Percentiles rank a stretch among this genome's conserved stretches.
These are phyloP conservation scores for Lampris megalopsis DNA, from an alignment of 2,113 vertebrate genomes.

Conservation along the genomic window DNA sequence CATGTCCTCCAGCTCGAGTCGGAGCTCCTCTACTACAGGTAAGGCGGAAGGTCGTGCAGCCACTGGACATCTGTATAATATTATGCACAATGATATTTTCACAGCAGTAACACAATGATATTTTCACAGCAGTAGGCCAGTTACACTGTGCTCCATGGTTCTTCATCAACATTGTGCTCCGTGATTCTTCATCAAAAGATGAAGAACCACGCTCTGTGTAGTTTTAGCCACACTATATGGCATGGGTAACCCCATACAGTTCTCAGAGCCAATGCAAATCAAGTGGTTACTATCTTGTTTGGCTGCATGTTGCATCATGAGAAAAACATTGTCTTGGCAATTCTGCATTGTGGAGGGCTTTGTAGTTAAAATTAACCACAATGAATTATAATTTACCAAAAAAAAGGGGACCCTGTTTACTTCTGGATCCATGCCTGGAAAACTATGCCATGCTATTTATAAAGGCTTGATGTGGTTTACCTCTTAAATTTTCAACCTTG, in stretches of 20 bases:
- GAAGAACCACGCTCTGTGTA: no score
- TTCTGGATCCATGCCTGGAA: constrained; percentile 61
- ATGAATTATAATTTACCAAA: constrained; percentile 50
- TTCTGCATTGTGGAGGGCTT: constrained; percentile 33
- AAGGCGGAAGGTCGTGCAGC: constrained; percentile 8
- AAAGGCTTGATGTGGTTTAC: constrained; percentile 75
- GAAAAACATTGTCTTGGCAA: constrained; percentile 41
- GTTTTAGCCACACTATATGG: no score
- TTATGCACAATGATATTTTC: no score
- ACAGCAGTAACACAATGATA: no score
- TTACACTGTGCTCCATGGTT: no score
- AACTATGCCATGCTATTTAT: constrained; percentile 60
- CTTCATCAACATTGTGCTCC: no score
- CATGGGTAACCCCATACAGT: background rate
- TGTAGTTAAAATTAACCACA: constrained; percentile 45
- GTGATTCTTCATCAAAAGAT: no score
- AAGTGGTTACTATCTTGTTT: constrained; percentile 6
- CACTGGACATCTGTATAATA: no score
- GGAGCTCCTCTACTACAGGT: constrained; percentile 89
- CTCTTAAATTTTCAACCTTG: constrained; percentile 66
- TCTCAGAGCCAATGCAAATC: constrained; percentile 35
- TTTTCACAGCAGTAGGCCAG: no score
- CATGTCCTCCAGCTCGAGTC: constrained; percentile 86
- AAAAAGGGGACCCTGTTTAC: constrained; percentile 58
- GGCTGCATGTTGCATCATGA: constrained; percentile 13